Base-by-base conservation (phyloP, 2,888 invertebrate species). In the Coelopa pilipes region DNA sequence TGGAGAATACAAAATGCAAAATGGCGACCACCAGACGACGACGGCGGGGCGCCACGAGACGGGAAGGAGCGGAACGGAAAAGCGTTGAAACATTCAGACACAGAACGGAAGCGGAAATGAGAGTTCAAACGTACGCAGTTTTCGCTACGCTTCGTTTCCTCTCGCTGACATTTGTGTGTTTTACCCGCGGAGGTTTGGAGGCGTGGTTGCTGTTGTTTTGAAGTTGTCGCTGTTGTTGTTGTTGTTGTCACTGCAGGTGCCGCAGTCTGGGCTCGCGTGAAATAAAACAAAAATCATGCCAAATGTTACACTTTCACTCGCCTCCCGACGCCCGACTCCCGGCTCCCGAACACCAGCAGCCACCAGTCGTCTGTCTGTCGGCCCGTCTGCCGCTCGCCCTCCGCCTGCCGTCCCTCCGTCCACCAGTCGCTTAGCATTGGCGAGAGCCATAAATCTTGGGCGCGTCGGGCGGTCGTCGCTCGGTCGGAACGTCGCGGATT, bases 401-500 rank as follows among this genome's bases (percentile, higher is more conserved):
- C 34, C 34, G 2, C 34, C 10, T 17, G 15, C 17, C 57, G 57
- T 11, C 53, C n/a, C 3, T 53, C 53, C 4, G 53, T n/a, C 53
- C 15, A 3, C n/a, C 3, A 3, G 2, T 53, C 57, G 57, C 21
- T 57, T 57, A 19, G 77, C 77, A 74, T 76, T 76, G 72, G 75
- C 69, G 76, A 76, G 75, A 76, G 76, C 76, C 75, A 77, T 77
- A 77, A 77, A 77, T 77, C 77, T 77, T 77, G 55, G 74, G 70
- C 76, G 71, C 76, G 76, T 66, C 74, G 76, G 77, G 76, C 74
- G 77, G 75, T 73, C 74, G 73, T 67, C 45, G 57, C 59, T 21
- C 60, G 24, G 60, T 24, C 10, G 60, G 15, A 7, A 24, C 60
- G 34, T 19, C 60, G 15, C 17, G 19, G 12, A 59, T 59, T 21